Evolutionary conservation across 2,888 invertebrate species (phyloP), one percentile per base, ranked within the genome.

Genomic region (Spisula solida): DNA sequence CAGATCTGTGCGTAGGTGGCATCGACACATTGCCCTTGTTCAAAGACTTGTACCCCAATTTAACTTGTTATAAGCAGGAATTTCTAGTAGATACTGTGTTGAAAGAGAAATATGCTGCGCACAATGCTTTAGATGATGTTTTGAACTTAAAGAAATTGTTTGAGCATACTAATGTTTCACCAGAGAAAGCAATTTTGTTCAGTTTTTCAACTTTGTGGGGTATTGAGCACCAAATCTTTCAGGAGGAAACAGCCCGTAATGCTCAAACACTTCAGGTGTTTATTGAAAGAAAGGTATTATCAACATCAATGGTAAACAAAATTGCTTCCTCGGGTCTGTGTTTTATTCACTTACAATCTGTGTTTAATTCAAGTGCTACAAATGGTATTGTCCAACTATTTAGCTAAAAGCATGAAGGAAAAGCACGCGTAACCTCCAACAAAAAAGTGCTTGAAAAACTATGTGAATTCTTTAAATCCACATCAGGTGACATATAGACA

Each of bases 121-220:
- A 90, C 48, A 90, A 90, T 88, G 88, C 90, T 31, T 70, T 90
- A 8, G 75, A 47, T 82, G 90, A 90, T 88, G 90, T 90, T 5
- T 0, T 48, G 14, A 90, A 82, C 56, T 31, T 90, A 47, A 51
- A 51, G 78, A 41, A 86, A 56, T 31, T 90, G 55, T 82, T 75
- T 78, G 48, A 20, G n/a, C 31, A 25, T 56, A 10, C 79, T 25
- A 34, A 18, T 66, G 60, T 79, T 14, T 41, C 82, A 6, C 25
- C 16, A 31, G 60, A 82, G 29, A 29, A 25, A 41, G 5, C 78
- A 29, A 29, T 47, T 10, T 47, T 78, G 47, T 47, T 78, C 12
- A 88, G 88, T 66, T 81, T 78, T 56, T 79, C 88, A 60, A 79
- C 81, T 34, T 29, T 47, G 41, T 86, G 60, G 60, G 80, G 25